Evolutionary conservation across 2,888 invertebrate species (phyloP).

Genomic region (Apotomis betuletana): DNA sequence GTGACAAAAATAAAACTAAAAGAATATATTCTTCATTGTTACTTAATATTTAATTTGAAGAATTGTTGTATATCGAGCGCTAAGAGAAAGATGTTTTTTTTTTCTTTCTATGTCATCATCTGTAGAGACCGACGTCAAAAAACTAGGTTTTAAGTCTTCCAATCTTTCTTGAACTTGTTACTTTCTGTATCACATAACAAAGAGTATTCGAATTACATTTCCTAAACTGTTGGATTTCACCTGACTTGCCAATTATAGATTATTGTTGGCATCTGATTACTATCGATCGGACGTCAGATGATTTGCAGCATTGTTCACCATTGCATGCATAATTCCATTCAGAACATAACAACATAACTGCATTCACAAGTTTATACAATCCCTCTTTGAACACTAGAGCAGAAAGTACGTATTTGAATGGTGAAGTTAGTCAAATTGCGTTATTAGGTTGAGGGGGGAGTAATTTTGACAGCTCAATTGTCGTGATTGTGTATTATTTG

Average conservation of each 20-base stretch:
- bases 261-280: slow-evolving; percentile 49
- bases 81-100: too few species aligned
- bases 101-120: too few species aligned
- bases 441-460: slow-evolving; percentile 36
- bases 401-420: slow-evolving; percentile 20
- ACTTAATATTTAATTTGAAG: too few species aligned
- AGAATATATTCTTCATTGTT: too few species aligned
- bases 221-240: slow-evolving; percentile 10
- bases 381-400: background rate
- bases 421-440: background rate
- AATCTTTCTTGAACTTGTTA: background rate
- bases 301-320: slow-evolving; percentile 57
- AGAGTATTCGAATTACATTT: background rate
- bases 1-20: too few species aligned
- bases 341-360: slow-evolving; percentile 1
- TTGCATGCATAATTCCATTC: slow-evolving; percentile 19
- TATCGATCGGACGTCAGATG: slow-evolving; percentile 56
- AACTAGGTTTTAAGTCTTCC: background rate
- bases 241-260: slow-evolving; percentile 30
- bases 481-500: slow-evolving; percentile 49
- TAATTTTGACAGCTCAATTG: slow-evolving; percentile 70
- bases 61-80: too few species aligned
- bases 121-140: too few species aligned
- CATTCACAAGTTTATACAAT: background rate
- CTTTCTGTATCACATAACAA: background rate